phyloP scores from a whole-genome alignment of 2,113 vertebrate genomes.

The Chitala chitala region DNA sequence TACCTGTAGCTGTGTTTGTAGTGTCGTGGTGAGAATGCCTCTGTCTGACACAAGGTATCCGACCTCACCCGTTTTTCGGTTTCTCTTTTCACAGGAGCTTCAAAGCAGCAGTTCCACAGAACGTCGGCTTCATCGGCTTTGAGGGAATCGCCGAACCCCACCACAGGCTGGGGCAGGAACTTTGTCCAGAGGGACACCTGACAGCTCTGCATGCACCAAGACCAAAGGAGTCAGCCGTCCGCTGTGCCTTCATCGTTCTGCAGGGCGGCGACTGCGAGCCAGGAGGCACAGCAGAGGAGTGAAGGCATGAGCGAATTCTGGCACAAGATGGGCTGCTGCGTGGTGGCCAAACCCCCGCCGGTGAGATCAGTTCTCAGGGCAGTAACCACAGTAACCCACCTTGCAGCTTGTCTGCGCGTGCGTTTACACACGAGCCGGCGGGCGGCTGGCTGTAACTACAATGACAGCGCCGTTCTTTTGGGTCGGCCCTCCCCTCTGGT shows the following conservation, averaged over 20 bases:
- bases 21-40: not conserved
- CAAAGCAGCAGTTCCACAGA: no score
- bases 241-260: conserved; percentile 32
- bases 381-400: no score
- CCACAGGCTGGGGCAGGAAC: not conserved
- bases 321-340: conserved; percentile 92
- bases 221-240: not conserved
- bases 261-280: conserved; percentile 50
- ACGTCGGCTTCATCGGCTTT: not conserved
- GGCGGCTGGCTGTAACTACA: no score
- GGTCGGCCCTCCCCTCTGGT: not conserved
- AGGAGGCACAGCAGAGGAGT: conserved; percentile 29
- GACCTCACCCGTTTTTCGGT: not conserved
- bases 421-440: no score
- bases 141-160: not conserved
- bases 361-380: no score
- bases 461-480: not conserved
- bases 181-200: not conserved
- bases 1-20: not conserved
- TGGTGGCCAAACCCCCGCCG: conserved; percentile 83
- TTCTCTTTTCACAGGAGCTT: no score
- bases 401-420: not conserved
- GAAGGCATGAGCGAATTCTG: conserved; percentile 86
- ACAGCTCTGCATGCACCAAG: not conserved
- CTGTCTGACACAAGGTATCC: not conserved